Base-by-base conservation (phyloP, 2,888 invertebrate genomes). In the Doris montereyensis region DNA sequence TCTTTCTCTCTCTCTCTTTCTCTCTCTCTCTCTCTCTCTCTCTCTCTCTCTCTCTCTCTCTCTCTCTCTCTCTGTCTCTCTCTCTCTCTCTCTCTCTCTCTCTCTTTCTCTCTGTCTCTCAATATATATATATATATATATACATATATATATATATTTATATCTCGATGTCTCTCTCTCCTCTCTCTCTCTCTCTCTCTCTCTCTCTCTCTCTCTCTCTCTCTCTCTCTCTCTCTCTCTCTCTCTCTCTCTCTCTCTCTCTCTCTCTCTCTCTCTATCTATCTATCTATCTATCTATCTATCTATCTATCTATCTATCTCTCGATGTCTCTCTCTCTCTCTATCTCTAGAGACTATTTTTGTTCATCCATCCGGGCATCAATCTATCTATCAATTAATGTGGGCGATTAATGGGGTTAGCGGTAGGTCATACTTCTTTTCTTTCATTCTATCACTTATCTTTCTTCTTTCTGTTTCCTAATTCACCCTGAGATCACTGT, bases 11-110 rank as follows among this genome's bases (percentile, higher is more conserved):
- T 41, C 52, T 41, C 52, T 41, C 52, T 41, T 13, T 41, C 52
- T 41, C 52, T 41, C 52, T 41, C 52, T 41, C 52, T 41, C 52
- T 41, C 52, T 41, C 52, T 41, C 52, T 72, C 24, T 72, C 72
- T 52, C 2, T 72, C 72, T 72, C 24, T 72, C 72, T 72, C 1
- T 72, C 28, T 68, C 26, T 30, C 67, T 67, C 13, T 67, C 67
- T 67, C 26, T 67, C 67, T 67, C 13, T 67, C 67, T 67, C 10
- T 71, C 71, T 71, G 8, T 41, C 52, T 41, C 52, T 41, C 52
- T 41, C 24, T 62, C 52, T 41, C 52, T 41, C 52, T 41, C 52
- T 41, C 52, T 41, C 52, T 41, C 52, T 41, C 5, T 41, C 5
- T 41, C 5, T 41, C 5, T 41, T 10, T 41, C 5, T 41, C 5